phyloP scores from a whole-genome alignment of 2,113 vertebrate genomes.

The Corythaeola cristata region DNA sequence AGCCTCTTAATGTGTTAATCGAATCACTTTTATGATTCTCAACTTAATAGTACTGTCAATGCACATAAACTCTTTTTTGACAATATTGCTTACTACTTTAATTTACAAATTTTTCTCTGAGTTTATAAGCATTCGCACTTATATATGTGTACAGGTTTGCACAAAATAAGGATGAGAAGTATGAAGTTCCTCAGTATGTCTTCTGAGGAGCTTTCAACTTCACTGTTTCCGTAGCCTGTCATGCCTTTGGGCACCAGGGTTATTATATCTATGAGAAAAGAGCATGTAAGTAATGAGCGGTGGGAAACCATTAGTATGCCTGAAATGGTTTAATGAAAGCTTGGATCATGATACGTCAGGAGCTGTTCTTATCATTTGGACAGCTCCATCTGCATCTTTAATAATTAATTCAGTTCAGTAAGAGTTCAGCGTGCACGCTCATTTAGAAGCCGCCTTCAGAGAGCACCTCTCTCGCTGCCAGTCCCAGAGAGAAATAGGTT shows the following conservation, averaged over 20 bases:
- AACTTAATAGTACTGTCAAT: background rate
- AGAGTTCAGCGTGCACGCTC: constrained; percentile 89
- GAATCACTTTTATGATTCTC: background rate
- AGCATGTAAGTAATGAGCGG: constrained; percentile 93
- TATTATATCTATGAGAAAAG: constrained; percentile 94
- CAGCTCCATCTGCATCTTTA: constrained; percentile 99
- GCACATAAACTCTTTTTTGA: background rate
- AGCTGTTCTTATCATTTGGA: constrained; percentile 96
- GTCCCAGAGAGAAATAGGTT: constrained; percentile 85
- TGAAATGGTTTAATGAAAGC: constrained; percentile 94
- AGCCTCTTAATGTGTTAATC: constrained; percentile 44
- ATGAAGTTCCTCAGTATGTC: background rate
- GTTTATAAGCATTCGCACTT: background rate
- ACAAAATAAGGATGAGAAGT: background rate
- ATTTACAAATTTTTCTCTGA: background rate
- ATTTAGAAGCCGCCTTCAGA: constrained; percentile 87
- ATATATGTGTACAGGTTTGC: background rate
- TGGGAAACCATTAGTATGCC: constrained; percentile 93
- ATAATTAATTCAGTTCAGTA: constrained; percentile 99
- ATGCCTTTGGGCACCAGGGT: constrained; percentile 83
- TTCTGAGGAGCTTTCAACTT: constrained; percentile 66
- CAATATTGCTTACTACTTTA: background rate
- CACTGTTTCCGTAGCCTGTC: constrained; percentile 70
- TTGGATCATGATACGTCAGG: constrained; percentile 96
- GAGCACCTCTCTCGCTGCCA: constrained; percentile 75